These are phyloP conservation scores for Formica exsecta DNA, from an alignment of 1,140 invertebrate species.

Conservation along the genomic window DNA sequence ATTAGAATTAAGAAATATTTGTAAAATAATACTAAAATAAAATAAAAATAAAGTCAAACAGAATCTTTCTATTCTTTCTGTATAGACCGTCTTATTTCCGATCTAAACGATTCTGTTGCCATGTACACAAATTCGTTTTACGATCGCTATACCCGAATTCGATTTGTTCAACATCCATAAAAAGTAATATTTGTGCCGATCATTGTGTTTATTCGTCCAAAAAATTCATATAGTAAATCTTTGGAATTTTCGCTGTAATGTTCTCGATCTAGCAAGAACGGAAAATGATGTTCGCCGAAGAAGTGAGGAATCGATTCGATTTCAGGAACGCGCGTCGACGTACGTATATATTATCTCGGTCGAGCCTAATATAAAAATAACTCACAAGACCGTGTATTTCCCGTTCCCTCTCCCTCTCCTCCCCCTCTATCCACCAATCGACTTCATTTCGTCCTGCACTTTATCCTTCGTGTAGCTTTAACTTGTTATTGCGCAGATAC, in stretches of 20 bases:
- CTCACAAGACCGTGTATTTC: not conserved
- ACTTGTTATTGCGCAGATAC: conserved; percentile 57
- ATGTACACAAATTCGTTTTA: conserved; percentile 26
- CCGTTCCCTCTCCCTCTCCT: too few relatives aligned
- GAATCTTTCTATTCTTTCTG: not conserved
- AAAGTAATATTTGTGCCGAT: conserved; percentile 36
- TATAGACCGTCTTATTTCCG: not conserved
- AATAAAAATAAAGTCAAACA: conserved; percentile 3
- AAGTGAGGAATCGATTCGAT: conserved; percentile 21
- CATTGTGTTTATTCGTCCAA: conserved; percentile 43
- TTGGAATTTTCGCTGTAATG: conserved; percentile 6
- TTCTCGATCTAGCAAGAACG: not conserved
- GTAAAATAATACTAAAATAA: not conserved
- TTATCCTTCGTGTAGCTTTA: conserved; percentile 29
- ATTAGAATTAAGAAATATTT: not conserved
- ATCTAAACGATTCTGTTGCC: conserved; percentile 19
- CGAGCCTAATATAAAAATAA: conserved; percentile 51
- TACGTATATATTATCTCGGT: not conserved
- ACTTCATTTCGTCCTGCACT: conserved; percentile 48
- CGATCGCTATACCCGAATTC: conserved; percentile 23
- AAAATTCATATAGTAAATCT: conserved; percentile 47
- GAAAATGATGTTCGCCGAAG: conserved; percentile 7
- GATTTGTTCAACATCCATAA: conserved; percentile 1
- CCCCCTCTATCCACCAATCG: not conserved
- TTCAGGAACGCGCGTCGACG: conserved; percentile 7